A percentile compares a stretch with the other conserved stretches of the same genome.
Conservation (phyloP, 1,140 invertebrate genomes). For the Ridgeia piscesae region DNA sequence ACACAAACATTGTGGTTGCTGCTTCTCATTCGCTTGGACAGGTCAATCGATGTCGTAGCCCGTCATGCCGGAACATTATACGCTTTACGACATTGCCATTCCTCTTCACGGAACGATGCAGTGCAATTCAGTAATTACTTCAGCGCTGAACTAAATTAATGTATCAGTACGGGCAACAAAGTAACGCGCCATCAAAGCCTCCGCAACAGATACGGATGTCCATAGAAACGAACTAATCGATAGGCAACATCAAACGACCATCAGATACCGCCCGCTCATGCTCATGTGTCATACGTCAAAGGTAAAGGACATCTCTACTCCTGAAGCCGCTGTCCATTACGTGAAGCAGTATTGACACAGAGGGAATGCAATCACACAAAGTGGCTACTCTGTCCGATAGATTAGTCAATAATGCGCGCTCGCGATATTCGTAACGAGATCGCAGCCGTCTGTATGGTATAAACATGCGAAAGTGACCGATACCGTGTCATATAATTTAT, state of each 20-base stretch:
- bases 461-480: background rate
- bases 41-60: background rate
- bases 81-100: background rate
- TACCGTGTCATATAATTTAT: background rate
- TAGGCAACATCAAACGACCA: background rate
- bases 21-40: too few relatives aligned
- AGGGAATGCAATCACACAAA: background rate
- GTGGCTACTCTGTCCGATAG: background rate
- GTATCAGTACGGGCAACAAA: background rate
- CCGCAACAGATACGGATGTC: background rate
- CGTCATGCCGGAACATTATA: background rate
- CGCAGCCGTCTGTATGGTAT: background rate
- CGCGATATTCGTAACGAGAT: background rate
- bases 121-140: background rate
- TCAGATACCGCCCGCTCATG: background rate
- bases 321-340: background rate
- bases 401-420: background rate
- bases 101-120: background rate
- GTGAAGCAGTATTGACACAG: background rate
- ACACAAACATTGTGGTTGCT: too few relatives aligned
- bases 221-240: background rate
- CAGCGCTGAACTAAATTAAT: background rate
- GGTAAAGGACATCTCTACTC: background rate
- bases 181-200: background rate
- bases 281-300: background rate